Evolutionary conservation across 2,797 vertebrate genomes (phyloP), one percentile per base, ranked within the genome.

Genomic region (Lagocephalus sceleratus): DNA sequence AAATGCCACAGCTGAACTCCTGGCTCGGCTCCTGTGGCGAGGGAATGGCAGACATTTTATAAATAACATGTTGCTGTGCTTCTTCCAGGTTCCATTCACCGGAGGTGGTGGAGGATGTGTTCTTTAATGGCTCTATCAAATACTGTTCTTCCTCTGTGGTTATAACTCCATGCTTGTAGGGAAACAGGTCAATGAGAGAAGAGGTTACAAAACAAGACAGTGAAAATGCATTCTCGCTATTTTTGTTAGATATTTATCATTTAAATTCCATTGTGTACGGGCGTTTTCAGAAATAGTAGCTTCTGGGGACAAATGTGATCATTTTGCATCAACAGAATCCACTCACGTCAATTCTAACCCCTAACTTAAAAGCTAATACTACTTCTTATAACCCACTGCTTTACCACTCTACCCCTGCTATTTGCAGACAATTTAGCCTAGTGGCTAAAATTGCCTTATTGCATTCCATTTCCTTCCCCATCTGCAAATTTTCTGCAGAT

Each of bases 61-160:
- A 99, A 93, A 99, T 94, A 90, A 98, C 92, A 88, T 99, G 96
- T 86, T 94, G 94, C 86, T 97, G 97, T 77, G 94, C 96, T 70
- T 91, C 93, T 81, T 94, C 91, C 71, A 92, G 93, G 89, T 81
- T 93, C 87, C 93, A 90, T 75, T 93, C 85, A 79, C 88, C 89
- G 81, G 92, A 92, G 87, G 93, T 89, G 88, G 92, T 83, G 75
- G 92, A 94, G 83, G 90, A 89, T 77, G 82, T 81, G 82, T 96
- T 96, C 89, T 92, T 93, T 90, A 99, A 92, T 85, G 97, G 97
- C 85, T 99, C 97, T 89, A 99, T 98, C 91, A 99, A 94, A 93
- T 98, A 99, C 70, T 98, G 94, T 70, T 98, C 96, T 80, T 98
- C 95, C 91, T 97, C 95, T 82, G 96, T 98, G 83, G 94, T 95